Evolutionary conservation across 2,113 vertebrate genomes (phyloP).

Genomic region (Passer domesticus): DNA sequence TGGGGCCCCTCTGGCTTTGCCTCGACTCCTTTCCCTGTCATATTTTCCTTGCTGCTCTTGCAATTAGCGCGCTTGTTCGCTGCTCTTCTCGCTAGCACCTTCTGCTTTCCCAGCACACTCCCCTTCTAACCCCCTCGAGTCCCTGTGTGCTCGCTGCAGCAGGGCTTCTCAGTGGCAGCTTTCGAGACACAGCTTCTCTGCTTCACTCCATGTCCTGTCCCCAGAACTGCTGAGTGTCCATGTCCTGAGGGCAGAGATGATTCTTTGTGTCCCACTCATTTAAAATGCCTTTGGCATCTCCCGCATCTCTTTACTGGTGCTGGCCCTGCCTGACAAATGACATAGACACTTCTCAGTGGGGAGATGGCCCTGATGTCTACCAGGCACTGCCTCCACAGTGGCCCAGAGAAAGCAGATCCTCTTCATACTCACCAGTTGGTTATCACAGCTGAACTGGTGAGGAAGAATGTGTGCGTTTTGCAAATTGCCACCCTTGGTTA

Average conservation of each 20-base stretch:
- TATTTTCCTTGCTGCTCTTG: slow-evolving; percentile 68
- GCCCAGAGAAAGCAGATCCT: background rate
- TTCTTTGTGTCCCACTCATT: background rate
- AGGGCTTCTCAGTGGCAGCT: background rate
- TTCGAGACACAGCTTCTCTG: background rate
- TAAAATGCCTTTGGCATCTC: background rate
- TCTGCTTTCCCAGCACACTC: slow-evolving; percentile 36
- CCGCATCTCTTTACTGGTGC: accelerated
- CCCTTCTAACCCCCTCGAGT: background rate
- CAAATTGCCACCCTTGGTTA: background rate
- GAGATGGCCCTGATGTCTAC: background rate
- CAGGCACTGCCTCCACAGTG: background rate
- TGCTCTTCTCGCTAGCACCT: background rate
- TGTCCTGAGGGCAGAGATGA: background rate
- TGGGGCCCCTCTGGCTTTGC: slow-evolving; percentile 65
- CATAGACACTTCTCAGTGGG: background rate
- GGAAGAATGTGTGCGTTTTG: background rate
- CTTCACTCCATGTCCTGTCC: background rate
- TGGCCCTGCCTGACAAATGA: background rate
- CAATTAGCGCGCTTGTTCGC: slow-evolving; percentile 71
- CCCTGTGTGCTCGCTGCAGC: background rate
- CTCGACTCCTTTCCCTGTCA: slow-evolving; percentile 43
- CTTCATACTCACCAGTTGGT: background rate
- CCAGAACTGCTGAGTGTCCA: background rate
- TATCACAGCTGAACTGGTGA: background rate